Evolutionary conservation across 2,888 invertebrate genomes (phyloP).

Genomic region (Drosophila subsilvestris): DNA sequence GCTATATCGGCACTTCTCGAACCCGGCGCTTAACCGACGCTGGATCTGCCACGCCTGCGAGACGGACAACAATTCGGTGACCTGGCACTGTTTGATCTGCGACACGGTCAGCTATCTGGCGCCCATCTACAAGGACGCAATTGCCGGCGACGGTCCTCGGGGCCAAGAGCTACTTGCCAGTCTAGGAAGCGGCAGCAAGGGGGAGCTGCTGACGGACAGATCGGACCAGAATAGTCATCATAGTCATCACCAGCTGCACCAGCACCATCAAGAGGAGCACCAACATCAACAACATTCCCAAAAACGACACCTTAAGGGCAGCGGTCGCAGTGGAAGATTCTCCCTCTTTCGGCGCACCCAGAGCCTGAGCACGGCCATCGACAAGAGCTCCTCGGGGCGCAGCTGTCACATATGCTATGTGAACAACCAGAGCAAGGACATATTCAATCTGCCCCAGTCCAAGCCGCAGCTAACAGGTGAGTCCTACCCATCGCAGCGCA

Average conservation of each 20-base stretch:
- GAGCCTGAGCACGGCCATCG: constrained; percentile 82
- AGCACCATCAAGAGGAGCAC: constrained; percentile 44
- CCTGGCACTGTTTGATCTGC: constrained; percentile 84
- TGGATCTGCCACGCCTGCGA: constrained; percentile 84
- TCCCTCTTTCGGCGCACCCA: constrained; percentile 81
- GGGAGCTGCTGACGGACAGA: constrained; percentile 22
- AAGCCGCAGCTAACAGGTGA: constrained; percentile 50
- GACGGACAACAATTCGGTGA: constrained; percentile 84
- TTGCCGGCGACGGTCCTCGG: constrained; percentile 39
- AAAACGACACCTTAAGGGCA: constrained; percentile 56
- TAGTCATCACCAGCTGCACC: constrained; percentile 46
- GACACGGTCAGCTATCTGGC: constrained; percentile 84
- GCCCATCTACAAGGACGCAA: constrained; percentile 84
- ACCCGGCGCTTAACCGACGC: constrained; percentile 83
- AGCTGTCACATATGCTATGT: constrained; percentile 84
- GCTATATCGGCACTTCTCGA: constrained; percentile 84
- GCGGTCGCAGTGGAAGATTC: constrained; percentile 37
- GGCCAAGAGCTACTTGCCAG: constrained; percentile 31
- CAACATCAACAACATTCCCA: constrained; percentile 64
- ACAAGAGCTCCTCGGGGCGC: constrained; percentile 81
- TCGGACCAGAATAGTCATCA: constrained; percentile 41
- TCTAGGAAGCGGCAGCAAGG: constrained; percentile 21
- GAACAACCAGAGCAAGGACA: constrained; percentile 83
- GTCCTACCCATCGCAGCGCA: not conserved
- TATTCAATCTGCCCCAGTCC: constrained; percentile 80